Base-by-base conservation (phyloP, 2,888 invertebrate genomes). In the Drosophila nigricruria region DNA sequence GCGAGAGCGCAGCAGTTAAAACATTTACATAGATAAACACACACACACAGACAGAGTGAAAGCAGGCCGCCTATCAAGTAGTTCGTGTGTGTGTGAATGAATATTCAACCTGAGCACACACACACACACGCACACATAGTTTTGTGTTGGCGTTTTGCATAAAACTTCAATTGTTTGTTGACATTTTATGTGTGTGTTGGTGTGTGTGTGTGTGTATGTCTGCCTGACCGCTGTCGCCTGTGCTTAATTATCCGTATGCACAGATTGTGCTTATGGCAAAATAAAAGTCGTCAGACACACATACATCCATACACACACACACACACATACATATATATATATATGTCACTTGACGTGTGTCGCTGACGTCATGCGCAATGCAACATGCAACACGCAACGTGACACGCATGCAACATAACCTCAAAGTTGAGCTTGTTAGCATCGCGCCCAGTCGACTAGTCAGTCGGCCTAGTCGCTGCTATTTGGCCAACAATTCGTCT, bases 161-260 rank as follows among this genome's bases (percentile, higher is more conserved):
- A 69, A 76, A 76, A 70, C 69, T 73, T 76, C 67, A 74, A 74
- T 70, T 77, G 77, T 85, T 79, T 78, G 73, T 78, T 78, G 78
- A 79, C 71, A 69, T 69, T 70, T 77, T 25, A 38, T 27, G 30
- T 25, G 38, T 52, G 40, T 64, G 52, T 47, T 34, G 20, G 12
- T 34, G 23, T 32, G 57, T 18, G 40, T 34, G 52, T 50, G 40
- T 34, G 40, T 30, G 53, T 40, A 27, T 59, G 53, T 16, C 38
- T 54, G 40, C 49, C 43, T 70, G 45, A 56, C 62, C 61, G 32
- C 58, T 53, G 45, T 30, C 34, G 59, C 57, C 70, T 65, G 70
- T 61, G 69, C 61, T 77, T 74, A 77, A 73, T 71, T 74, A 62
- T 71, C 70, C 67, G 61, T 58, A 58, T 52, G 66, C 54, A 47